Percentiles rank a stretch among this genome's conserved stretches.
Conservation (phyloP, 2,113 vertebrate species). For the Ahaetulla prasina region DNA sequence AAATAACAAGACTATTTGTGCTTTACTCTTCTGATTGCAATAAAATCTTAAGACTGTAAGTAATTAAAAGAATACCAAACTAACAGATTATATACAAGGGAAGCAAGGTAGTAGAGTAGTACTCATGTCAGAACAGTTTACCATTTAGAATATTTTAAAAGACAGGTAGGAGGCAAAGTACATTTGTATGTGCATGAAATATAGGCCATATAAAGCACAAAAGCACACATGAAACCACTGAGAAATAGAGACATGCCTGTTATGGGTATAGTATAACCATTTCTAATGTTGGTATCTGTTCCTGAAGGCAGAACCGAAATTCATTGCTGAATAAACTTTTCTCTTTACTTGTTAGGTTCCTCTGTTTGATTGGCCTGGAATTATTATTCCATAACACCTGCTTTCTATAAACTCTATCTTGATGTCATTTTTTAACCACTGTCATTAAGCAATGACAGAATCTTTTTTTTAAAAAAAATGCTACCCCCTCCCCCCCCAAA, state of each 20-base stretch:
- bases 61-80: neutral
- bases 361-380: neutral
- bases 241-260: neutral
- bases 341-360: neutral
- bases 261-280: neutral
- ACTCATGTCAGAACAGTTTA: neutral
- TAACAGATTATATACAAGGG: neutral
- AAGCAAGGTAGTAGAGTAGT: neutral
- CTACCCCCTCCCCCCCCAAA: too few species aligned
- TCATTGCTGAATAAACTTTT: neutral
- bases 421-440: neutral
- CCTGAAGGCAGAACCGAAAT: neutral
- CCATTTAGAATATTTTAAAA: neutral
- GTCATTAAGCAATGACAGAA: constrained; percentile 1
- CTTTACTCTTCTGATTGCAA: neutral
- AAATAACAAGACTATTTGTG: neutral
- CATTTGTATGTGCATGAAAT: neutral
- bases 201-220: neutral
- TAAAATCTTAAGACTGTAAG: neutral
- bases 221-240: neutral
- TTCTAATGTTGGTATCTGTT: neutral
- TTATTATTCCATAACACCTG: neutral
- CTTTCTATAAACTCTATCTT: accelerated
- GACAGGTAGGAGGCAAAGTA: neutral
- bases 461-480: neutral